Evolutionary conservation across 2,797 vertebrate genomes (phyloP).

Genomic region (Salmo trutta): DNA sequence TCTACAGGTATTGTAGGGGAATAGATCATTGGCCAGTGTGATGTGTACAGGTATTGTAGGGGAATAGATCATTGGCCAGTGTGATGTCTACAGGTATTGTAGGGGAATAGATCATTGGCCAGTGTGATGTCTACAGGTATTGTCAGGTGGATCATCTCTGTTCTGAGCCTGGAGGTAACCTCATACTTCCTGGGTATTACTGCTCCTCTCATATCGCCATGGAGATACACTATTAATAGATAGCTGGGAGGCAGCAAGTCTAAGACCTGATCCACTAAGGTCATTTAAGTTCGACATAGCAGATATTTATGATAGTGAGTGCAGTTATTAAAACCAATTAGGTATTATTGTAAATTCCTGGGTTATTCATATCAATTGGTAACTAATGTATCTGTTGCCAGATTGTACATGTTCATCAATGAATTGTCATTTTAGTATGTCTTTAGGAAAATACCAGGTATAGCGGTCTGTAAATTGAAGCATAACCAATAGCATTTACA

Average conservation of each 20-base stretch:
- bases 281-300: neutral
- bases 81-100: too few species aligned
- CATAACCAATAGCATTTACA: neutral
- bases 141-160: conserved; percentile 6
- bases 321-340: neutral
- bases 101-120: too few species aligned
- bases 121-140: too few species aligned
- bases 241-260: neutral
- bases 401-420: too few species aligned
- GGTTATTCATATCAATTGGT: neutral
- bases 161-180: conserved; percentile 5
- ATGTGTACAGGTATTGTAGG: too few species aligned
- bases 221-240: conserved; percentile 4
- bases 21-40: too few species aligned
- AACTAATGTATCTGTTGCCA: too few species aligned
- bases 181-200: conserved; percentile 12
- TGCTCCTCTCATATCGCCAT: conserved; percentile 7
- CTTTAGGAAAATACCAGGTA: neutral
- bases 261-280: neutral
- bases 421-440: too few species aligned
- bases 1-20: too few species aligned
- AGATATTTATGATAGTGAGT: neutral
- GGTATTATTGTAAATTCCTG: neutral
- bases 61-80: too few species aligned
- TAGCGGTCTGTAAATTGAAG: neutral